Conservation (phyloP, 1,140 invertebrate species). For the Anoplophora glabripennis region DNA sequence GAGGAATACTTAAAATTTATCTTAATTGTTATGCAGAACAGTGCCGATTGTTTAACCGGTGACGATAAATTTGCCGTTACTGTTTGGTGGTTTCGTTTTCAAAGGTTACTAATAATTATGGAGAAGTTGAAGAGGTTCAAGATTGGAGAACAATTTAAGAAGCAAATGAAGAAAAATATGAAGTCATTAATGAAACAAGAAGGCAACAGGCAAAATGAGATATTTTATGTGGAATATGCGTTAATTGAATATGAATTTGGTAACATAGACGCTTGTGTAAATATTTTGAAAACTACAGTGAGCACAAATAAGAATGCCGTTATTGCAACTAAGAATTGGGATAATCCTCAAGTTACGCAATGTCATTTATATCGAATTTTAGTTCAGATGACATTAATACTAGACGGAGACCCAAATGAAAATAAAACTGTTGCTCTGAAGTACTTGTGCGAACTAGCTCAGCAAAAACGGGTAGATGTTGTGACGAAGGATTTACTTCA, state of each 20-base stretch:
- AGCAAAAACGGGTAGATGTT: constrained; percentile 23
- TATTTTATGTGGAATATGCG: constrained; percentile 62
- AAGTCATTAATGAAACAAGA: constrained; percentile 57
- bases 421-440: constrained; percentile 27
- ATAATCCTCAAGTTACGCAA: constrained; percentile 23
- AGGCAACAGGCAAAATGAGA: constrained; percentile 56
- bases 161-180: constrained; percentile 53
- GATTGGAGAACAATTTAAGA: constrained; percentile 45
- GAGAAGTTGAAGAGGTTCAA: constrained; percentile 50
- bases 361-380: constrained; percentile 32
- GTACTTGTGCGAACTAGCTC: constrained; percentile 33
- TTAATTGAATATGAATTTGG: constrained; percentile 58
- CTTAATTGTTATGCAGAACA: constrained; percentile 45
- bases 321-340: constrained; percentile 16
- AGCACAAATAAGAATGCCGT: constrained; percentile 32
- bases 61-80: constrained; percentile 51
- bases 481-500: constrained; percentile 31
- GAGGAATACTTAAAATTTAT: constrained; percentile 59
- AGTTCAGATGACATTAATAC: constrained; percentile 18
- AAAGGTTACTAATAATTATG: constrained; percentile 55
- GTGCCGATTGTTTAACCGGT: constrained; percentile 44
- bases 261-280: constrained; percentile 48
- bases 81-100: constrained; percentile 61
- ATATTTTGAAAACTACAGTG: constrained; percentile 53
- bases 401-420: background rate